A percentile compares a stretch with the other conserved stretches of the same genome.
Conservation (phyloP, 2,797 vertebrate species). For the Pyrocephalus nanus region DNA sequence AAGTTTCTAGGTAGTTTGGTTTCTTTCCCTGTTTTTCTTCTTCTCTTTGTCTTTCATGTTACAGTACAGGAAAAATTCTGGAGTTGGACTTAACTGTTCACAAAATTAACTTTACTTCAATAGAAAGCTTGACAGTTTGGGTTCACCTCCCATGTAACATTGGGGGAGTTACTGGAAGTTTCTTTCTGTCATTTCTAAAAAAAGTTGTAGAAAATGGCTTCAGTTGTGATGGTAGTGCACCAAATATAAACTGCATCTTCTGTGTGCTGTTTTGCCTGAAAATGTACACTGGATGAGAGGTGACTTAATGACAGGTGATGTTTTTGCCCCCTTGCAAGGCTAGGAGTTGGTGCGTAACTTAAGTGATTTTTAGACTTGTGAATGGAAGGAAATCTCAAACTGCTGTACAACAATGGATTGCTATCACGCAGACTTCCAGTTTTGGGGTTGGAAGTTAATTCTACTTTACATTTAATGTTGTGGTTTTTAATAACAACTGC, state of each 20-base stretch:
- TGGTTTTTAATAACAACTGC: background rate
- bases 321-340: background rate
- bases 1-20: background rate
- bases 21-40: background rate
- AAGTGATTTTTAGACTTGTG: rapidly evolving
- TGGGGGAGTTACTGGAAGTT: background rate
- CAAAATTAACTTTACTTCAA: background rate
- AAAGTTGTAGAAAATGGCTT: background rate
- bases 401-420: background rate
- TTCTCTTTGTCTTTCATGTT: background rate
- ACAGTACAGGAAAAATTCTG: background rate
- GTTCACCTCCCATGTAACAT: background rate
- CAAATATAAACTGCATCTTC: background rate
- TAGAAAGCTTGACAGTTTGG: background rate
- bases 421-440: background rate
- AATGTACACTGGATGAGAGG: background rate
- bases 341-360: background rate
- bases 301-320: background rate
- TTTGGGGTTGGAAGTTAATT: background rate
- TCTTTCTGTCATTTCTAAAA: background rate
- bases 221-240: background rate
- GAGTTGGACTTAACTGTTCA: background rate
- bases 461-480: background rate
- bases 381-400: background rate
- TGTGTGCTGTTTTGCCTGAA: background rate